Evolutionary conservation across 2,888 invertebrate genomes (phyloP).

Genomic region (Archips crataeganus): DNA sequence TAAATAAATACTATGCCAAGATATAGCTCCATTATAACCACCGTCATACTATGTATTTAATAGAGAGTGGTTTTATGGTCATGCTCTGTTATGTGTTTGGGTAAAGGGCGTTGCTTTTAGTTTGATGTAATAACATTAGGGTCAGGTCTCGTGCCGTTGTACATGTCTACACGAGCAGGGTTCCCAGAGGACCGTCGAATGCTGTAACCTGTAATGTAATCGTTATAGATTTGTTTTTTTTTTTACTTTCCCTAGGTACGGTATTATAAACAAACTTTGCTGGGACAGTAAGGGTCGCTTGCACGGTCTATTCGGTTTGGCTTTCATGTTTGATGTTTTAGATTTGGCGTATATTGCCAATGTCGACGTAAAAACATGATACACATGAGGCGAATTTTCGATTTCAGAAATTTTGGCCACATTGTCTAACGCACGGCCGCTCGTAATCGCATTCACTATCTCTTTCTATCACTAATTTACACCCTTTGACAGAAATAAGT

Average conservation of each 20-base stretch:
- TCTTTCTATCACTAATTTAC: too few species aligned
- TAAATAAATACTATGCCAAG: too few species aligned
- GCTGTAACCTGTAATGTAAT: constrained; percentile 9
- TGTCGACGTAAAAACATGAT: too few species aligned
- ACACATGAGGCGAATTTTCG: too few species aligned
- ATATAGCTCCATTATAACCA: too few species aligned
- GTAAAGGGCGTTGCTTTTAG: constrained; percentile 23
- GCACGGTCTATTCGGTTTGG: too few species aligned
- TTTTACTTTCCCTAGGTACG: background rate
- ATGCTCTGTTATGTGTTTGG: constrained; percentile 24
- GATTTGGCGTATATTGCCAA: too few species aligned
- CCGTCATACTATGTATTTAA: background rate
- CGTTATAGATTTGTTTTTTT: constrained; percentile 4
- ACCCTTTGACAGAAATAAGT: too few species aligned
- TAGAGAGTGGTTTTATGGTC: constrained; percentile 5
- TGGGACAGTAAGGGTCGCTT: background rate
- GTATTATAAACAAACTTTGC: background rate
- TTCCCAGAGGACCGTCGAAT: constrained; percentile 16
- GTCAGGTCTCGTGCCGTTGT: constrained; percentile 21
- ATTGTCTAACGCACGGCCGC: too few species aligned
- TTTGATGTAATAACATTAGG: constrained; percentile 32
- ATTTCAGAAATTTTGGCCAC: too few species aligned
- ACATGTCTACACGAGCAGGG: constrained; percentile 22
- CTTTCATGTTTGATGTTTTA: too few species aligned
- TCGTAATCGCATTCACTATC: too few species aligned